Conservation (phyloP, 2,113 vertebrate genomes). For the Ceyx margarethae region DNA sequence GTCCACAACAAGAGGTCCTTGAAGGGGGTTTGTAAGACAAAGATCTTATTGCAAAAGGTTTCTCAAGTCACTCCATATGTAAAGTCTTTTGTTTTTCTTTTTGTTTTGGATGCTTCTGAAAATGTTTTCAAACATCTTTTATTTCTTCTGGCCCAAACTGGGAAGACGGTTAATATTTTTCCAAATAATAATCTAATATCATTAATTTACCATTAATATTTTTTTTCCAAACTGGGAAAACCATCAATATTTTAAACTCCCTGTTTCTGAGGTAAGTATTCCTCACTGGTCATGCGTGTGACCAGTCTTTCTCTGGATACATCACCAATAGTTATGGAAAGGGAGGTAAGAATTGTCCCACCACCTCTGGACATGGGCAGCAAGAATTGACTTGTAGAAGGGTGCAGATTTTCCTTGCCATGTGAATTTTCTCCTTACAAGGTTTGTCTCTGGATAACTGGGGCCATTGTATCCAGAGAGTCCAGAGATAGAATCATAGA, state of each 20-base stretch:
- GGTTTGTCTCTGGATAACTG: neutral
- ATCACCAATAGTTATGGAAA: neutral
- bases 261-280: neutral
- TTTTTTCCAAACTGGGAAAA: neutral
- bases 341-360: neutral
- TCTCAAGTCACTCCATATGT: neutral
- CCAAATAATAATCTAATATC: no score
- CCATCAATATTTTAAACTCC: neutral
- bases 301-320: neutral
- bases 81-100: neutral
- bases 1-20: neutral
- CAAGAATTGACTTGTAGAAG: neutral
- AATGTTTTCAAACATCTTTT: neutral
- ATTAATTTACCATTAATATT: no score
- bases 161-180: neutral
- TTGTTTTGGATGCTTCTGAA: neutral
- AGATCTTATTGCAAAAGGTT: neutral
- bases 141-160: neutral
- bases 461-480: neutral
- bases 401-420: neutral
- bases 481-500: neutral
- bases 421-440: neutral
- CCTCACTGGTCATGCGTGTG: neutral
- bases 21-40: neutral
- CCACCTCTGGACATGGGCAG: neutral